Evolutionary conservation across 2,888 invertebrate species (phyloP).

Genomic region (Saturnia japonica): DNA sequence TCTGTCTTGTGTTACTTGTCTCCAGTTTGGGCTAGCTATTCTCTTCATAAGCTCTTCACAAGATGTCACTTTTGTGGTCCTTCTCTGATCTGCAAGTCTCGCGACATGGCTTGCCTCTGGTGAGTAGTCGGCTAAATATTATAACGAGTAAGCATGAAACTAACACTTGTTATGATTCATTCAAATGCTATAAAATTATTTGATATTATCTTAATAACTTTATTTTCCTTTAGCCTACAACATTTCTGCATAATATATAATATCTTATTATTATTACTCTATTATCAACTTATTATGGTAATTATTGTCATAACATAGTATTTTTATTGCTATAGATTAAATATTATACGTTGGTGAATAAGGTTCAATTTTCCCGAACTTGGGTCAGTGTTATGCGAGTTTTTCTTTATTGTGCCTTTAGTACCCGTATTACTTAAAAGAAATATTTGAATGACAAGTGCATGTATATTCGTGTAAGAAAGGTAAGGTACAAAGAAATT

Average conservation of each 20-base stretch:
- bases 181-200: constrained; percentile 25
- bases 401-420: too few species aligned
- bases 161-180: constrained; percentile 32
- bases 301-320: background rate
- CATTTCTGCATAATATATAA: constrained; percentile 27
- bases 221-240: constrained; percentile 33
- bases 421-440: too few species aligned
- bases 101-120: too few species aligned
- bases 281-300: constrained; percentile 2
- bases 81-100: too few species aligned
- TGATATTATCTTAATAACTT: constrained; percentile 39
- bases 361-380: background rate
- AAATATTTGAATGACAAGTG: too few species aligned
- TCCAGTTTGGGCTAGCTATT: too few species aligned
- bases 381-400: too few species aligned
- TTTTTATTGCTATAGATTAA: background rate
- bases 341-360: background rate
- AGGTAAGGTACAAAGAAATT: too few species aligned
- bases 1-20: too few species aligned
- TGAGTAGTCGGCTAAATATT: background rate
- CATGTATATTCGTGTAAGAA: too few species aligned
- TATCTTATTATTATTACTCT: constrained; percentile 24
- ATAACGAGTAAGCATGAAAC: constrained; percentile 30
- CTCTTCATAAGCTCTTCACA: too few species aligned
- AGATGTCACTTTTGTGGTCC: too few species aligned